Percentiles rank a stretch among this genome's conserved stretches.
Conservation (phyloP, 2,888 invertebrate genomes). For the Baronia brevicornis region DNA sequence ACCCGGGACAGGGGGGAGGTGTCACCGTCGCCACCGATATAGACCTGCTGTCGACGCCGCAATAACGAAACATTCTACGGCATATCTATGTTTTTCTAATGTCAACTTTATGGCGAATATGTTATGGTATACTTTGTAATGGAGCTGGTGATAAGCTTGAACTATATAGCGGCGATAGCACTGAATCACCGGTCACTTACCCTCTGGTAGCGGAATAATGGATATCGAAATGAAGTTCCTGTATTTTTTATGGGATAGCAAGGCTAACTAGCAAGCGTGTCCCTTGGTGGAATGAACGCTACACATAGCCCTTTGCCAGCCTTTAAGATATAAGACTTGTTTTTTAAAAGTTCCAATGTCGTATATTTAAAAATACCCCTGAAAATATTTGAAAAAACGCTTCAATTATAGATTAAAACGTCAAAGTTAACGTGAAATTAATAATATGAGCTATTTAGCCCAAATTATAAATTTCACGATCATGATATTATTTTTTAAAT, state of each 20-base stretch:
- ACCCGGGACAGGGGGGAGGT: constrained; percentile 28
- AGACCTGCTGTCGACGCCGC: constrained; percentile 26
- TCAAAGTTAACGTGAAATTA: too few relatives aligned
- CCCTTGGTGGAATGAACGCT: too few relatives aligned
- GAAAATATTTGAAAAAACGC: too few relatives aligned
- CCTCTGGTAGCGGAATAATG: constrained; percentile 50
- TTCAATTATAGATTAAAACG: too few relatives aligned
- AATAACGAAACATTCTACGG: constrained; percentile 19
- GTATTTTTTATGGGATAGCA: constrained; percentile 14
- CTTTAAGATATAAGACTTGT: too few relatives aligned
- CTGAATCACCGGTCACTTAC: constrained; percentile 62
- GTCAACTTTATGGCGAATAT: constrained; percentile 12
- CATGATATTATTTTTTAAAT: too few relatives aligned
- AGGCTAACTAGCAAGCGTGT: too few relatives aligned
- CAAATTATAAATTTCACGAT: too few relatives aligned
- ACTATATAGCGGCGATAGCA: constrained; percentile 2
- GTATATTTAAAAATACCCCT: too few relatives aligned
- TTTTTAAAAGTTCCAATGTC: too few relatives aligned
- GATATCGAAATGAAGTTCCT: constrained; percentile 18
- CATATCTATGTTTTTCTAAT: constrained; percentile 13
- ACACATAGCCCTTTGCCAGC: too few relatives aligned
- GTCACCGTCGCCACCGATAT: constrained; percentile 40
- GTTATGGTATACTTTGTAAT: constrained; percentile 14
- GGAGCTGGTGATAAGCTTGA: neutral
- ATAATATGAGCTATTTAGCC: too few relatives aligned